phyloP scores from a whole-genome alignment of 2,888 invertebrate species.

The Sinohyriopsis cumingii region DNA sequence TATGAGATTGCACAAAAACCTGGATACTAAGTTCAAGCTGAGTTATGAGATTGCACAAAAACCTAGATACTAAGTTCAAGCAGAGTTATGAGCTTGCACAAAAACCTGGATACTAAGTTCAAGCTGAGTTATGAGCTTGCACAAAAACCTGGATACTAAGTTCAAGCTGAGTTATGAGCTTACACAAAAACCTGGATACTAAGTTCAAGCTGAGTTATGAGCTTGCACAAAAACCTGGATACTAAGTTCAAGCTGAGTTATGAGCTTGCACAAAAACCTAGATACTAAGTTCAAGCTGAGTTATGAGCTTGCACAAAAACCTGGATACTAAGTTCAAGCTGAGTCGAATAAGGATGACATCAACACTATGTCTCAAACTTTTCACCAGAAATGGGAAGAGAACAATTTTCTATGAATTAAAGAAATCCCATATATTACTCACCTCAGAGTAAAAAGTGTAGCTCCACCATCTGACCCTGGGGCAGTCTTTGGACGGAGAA shows the following conservation, averaged over 20 bases:
- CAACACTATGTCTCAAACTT: too few species aligned
- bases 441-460: slow-evolving; percentile 64
- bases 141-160: not conserved
- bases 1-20: not conserved
- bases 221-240: not conserved
- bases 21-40: too few species aligned
- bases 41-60: not conserved
- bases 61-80: too few species aligned
- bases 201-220: too few species aligned
- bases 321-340: not conserved
- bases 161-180: too few species aligned
- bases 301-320: not conserved
- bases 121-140: too few species aligned
- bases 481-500: slow-evolving; percentile 65
- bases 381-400: too few species aligned
- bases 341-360: too few species aligned
- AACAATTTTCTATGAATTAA: too few species aligned
- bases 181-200: not conserved
- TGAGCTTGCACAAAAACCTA: not conserved
- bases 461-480: slow-evolving; percentile 63
- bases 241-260: too few species aligned
- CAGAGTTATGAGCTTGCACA: too few species aligned
- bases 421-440: not conserved
- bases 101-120: not conserved
- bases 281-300: too few species aligned